Evolutionary conservation across 2,113 vertebrate genomes (phyloP).

Genomic region (Clarias magur): DNA sequence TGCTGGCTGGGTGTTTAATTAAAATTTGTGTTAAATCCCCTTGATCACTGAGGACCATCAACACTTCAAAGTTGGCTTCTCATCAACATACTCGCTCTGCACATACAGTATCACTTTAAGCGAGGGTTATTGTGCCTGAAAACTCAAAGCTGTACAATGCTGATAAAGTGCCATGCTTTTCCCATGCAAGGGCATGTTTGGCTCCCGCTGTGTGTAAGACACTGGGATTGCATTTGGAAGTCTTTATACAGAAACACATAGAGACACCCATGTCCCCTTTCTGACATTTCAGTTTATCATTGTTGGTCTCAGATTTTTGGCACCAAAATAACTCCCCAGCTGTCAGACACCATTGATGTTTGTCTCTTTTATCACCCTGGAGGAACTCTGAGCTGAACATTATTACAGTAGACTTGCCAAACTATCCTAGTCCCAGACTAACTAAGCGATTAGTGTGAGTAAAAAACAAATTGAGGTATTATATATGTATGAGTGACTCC

Average conservation of each 20-base stretch:
- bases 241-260: constrained; percentile 21
- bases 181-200: background rate
- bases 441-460: background rate
- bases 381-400: constrained; percentile 16
- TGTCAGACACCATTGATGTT: constrained; percentile 22
- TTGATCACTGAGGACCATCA: constrained; percentile 65
- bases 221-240: constrained; percentile 9
- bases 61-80: constrained; percentile 46
- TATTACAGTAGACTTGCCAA: constrained; percentile 8
- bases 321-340: constrained; percentile 27
- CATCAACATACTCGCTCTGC: background rate
- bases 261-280: background rate
- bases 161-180: constrained; percentile 12
- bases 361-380: constrained; percentile 28
- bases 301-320: constrained; percentile 25
- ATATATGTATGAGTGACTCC: background rate
- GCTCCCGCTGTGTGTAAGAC: background rate
- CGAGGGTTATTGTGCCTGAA: constrained; percentile 10
- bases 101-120: constrained; percentile 21
- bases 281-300: constrained; percentile 29
- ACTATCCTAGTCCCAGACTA: background rate
- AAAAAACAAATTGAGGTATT: background rate
- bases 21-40: constrained; percentile 61
- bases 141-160: constrained; percentile 22
- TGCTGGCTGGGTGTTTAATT: constrained; percentile 66